phyloP scores from a whole-genome alignment of 2,797 vertebrate species.

The Sarcophilus harrisii region DNA sequence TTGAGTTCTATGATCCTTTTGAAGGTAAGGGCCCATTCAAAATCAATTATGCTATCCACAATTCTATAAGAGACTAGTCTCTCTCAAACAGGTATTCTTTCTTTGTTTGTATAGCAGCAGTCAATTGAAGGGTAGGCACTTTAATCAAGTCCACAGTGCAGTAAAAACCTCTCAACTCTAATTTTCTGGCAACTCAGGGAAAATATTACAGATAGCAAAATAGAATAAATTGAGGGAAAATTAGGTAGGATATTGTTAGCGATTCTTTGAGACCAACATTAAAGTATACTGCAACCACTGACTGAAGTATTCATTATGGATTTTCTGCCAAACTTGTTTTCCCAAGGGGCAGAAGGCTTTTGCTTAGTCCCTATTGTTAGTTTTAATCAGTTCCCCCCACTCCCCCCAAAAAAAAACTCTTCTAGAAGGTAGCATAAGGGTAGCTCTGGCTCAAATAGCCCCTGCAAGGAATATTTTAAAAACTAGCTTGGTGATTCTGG shows the following conservation, averaged over 20 bases:
- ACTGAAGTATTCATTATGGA: not conserved
- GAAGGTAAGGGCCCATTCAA: not conserved
- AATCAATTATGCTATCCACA: not conserved
- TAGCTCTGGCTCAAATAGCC: not conserved
- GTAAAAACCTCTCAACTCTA: not conserved
- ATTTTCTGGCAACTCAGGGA: not conserved
- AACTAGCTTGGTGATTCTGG: not conserved
- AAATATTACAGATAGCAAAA: not conserved
- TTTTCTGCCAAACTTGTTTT: not conserved
- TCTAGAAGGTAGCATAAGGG: not conserved
- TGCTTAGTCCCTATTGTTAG: not conserved
- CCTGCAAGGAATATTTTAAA: not conserved
- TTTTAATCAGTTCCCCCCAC: not conserved
- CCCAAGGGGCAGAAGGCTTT: not conserved
- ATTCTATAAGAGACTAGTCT: not conserved
- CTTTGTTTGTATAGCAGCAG: not conserved
- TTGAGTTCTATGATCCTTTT: not conserved
- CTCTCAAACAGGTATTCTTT: not conserved
- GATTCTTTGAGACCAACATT: not conserved
- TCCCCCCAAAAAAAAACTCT: not conserved
- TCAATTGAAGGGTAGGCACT: not conserved
- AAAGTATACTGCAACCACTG: conserved; percentile 18
- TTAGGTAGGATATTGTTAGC: not conserved
- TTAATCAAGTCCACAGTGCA: not conserved
- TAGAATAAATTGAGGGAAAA: not conserved